phyloP scores from a whole-genome alignment of 2,113 vertebrate species.

The Cephalopterus ornatus region DNA sequence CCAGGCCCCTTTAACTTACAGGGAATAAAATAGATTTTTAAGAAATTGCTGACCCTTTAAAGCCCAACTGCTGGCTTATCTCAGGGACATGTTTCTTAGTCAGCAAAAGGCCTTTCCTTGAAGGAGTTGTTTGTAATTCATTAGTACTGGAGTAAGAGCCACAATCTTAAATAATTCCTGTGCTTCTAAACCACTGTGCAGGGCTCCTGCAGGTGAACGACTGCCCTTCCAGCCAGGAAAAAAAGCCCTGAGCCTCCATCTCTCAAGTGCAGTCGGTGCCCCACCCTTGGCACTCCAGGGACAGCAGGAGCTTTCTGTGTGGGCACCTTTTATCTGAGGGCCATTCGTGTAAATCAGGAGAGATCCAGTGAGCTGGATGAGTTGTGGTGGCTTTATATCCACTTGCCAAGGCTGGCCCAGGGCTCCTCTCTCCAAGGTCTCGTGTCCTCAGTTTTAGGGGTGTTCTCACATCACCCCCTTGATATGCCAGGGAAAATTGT shows the following conservation, averaged over 20 bases:
- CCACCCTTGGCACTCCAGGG: too few relatives aligned
- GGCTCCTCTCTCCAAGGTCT: neutral
- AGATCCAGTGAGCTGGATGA: neutral
- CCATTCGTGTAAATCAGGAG: neutral
- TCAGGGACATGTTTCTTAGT: conserved; percentile 15
- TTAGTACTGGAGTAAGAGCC: conserved; percentile 30
- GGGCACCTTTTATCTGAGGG: neutral
- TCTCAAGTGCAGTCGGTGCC: too few relatives aligned
- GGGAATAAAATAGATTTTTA: neutral
- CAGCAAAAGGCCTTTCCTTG: conserved; percentile 50
- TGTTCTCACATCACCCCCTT: neutral
- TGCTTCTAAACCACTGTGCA: neutral
- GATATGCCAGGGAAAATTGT: neutral
- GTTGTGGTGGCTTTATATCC: neutral
- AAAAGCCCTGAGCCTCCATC: too few relatives aligned
- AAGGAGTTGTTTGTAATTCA: conserved; percentile 54
- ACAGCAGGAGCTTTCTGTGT: too few relatives aligned
- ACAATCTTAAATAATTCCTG: conserved; percentile 40
- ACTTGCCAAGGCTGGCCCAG: neutral
- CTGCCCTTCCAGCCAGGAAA: too few relatives aligned
- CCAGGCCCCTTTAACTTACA: conserved; percentile 16
- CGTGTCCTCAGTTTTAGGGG: neutral
- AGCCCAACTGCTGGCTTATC: conserved; percentile 40
- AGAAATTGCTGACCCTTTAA: conserved; percentile 65
- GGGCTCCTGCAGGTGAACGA: too few relatives aligned